Base-by-base conservation (phyloP, 2,888 invertebrate species). In the Beris chalybata region DNA sequence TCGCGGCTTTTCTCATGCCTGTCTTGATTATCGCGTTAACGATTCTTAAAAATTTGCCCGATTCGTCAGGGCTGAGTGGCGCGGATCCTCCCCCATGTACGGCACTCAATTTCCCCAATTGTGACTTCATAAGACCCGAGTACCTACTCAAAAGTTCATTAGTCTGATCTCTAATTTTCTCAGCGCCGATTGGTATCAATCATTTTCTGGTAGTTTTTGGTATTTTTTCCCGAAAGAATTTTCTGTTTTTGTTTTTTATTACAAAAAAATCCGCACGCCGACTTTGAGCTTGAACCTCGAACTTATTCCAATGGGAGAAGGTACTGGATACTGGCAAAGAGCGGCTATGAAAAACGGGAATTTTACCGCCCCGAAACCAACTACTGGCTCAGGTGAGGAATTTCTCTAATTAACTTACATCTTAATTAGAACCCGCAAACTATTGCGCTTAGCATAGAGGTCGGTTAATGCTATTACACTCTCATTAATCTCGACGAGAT, bases 371-470 rank as follows among this genome's bases (percentile, higher is more conserved):
- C 65, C 59, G 52, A 48, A 52, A 67, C 44, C 53, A 59, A 58
- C 59, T 65, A 67, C 65, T 29, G 38, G 31, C 59, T 52, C 67
- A 65, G 63, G 64, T 69, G 67, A 65, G 55, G 69, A 67, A 67
- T 65, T 69, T 64, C 65, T 63, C 69, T 67, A 69, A 69, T 69
- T 69, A 67, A 69, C 69, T 69, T 67, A 67, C 64, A 67, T 69
- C 69, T 69, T 67, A 69, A 69, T 69, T 69, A 69, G 69, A 64
- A 48, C 47, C 61, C 58, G 54, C 67, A 30, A 55, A 59, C 66
- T 57, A 66, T 69, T 66, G 64, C 66, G 69, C 65, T 65, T 69
- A 64, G 59, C 59, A 55, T 58, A 54, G 66, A 66, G 64, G 58
- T 66, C 58, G 48, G 43, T 56, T 66, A 69, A 69, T 66, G 66